These are phyloP conservation scores for Drosophila grimshawi DNA, from an alignment of 1,140 invertebrate species.

Conservation along the genomic window DNA sequence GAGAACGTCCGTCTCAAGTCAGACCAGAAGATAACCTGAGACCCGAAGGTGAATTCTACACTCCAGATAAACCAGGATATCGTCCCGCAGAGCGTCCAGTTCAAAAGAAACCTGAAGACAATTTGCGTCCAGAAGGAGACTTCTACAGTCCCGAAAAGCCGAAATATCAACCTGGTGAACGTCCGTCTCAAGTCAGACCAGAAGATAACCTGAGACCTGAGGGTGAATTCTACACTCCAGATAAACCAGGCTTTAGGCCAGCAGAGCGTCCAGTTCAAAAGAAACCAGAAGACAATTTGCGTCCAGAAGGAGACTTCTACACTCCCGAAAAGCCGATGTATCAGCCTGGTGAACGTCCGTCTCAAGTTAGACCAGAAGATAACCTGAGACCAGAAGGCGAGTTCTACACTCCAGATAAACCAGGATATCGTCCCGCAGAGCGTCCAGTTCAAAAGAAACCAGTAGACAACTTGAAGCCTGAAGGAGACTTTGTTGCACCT, in stretches of 20 bases:
- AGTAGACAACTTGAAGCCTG: constrained; percentile 84
- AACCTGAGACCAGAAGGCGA: constrained; percentile 74
- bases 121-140: constrained; percentile 87
- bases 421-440: constrained; percentile 77
- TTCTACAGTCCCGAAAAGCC: constrained; percentile 85
- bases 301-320: constrained; percentile 86
- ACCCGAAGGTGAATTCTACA: constrained; percentile 88
- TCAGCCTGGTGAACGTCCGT: constrained; percentile 68
- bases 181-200: constrained; percentile 85
- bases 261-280: constrained; percentile 86
- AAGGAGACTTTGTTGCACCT: constrained; percentile 82
- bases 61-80: constrained; percentile 83
- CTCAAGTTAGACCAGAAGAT: too few relatives aligned
- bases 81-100: constrained; percentile 84
- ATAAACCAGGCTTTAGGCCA: constrained; percentile 83
- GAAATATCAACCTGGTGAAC: constrained; percentile 85
- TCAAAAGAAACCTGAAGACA: constrained; percentile 85
- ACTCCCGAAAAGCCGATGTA: constrained; percentile 82
- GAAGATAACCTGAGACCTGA: constrained; percentile 87
- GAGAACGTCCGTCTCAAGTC: constrained; percentile 82
- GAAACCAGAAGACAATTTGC: constrained; percentile 87
- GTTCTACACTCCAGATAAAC: constrained; percentile 86
- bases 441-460: constrained; percentile 42
- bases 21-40: constrained; percentile 85
- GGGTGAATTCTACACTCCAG: constrained; percentile 86